Evolutionary conservation across 2,113 vertebrate species (phyloP), one percentile per base, ranked within the genome.

Genomic region (Cyanoderma ruficeps): DNA sequence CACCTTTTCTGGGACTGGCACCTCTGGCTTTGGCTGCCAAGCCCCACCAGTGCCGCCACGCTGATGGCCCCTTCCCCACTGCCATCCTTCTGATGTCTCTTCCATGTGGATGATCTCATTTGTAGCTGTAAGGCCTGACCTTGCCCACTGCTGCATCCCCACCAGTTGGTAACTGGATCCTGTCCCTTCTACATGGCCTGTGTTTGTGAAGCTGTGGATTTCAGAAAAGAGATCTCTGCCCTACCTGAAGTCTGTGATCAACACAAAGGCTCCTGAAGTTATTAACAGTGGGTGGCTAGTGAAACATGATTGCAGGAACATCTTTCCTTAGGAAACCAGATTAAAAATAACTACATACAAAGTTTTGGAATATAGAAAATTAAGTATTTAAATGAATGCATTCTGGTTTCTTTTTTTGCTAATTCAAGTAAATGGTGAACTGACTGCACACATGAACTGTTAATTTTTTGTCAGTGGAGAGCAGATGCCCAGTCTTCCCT

Each of bases 201-300:
- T 33, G 1, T 19, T 41, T 0, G 0, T 27, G 55, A 79, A 42
- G 64, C 46, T 46, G 42, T 37, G 42, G 52, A 86, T 78, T 70
- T 86, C 11, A 2, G 24, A 83, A 52, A n/a, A 19, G 28, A 77
- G 8, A 47, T 69, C 42, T 76, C 47, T 49, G 68, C 33, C 33
- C 60, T 27, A 14, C 76, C 60, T 59, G 28, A 89, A 70, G 35
- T 22, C 69, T 89, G 68, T 0, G 13, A 93, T 87, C 55, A 86
- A 83, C 60, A 57, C 22, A 59, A 57, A 83, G 52, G 60, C 39
- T 92, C 72, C 72, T 59, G 76, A 92, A 90, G 86, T 56, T 81
- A 94, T 83, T 88, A 96, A 83, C 83, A 93, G 92, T 91, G 39
- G 89, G 93, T 83, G 94, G 93, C 83, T 90, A 93, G 76, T 75